Percentiles rank a stretch among this genome's conserved stretches.
phyloP scores from a whole-genome alignment of 2,888 invertebrate species.

The Idaea aversata region DNA sequence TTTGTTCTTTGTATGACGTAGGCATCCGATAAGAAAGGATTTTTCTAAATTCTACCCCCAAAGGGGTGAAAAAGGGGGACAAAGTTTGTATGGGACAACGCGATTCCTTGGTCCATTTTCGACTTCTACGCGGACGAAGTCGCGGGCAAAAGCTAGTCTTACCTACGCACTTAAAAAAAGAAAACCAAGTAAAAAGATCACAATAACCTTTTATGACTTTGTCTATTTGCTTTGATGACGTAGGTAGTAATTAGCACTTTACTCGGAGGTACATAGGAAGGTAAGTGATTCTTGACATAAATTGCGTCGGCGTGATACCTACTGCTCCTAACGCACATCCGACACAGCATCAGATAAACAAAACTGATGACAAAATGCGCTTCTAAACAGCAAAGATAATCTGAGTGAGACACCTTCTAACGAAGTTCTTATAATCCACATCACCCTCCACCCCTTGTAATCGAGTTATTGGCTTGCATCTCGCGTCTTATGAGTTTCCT shows the following conservation, averaged over 20 bases:
- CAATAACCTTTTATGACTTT: not conserved
- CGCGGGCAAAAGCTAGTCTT: too few species aligned
- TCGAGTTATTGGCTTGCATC: slow-evolving; percentile 74
- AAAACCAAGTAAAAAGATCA: too few species aligned
- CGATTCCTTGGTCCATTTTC: too few species aligned
- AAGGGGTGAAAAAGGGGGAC: too few species aligned
- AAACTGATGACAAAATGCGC: slow-evolving; percentile 60
- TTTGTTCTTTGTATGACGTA: too few species aligned
- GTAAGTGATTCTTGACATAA: not conserved
- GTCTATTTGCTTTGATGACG: not conserved
- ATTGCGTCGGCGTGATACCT: not conserved
- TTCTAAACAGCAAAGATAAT: slow-evolving; percentile 70
- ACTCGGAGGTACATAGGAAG: not conserved
- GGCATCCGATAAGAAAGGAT: too few species aligned
- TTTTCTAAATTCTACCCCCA: too few species aligned
- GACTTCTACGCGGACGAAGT: too few species aligned
- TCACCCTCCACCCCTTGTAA: slow-evolving; percentile 51
- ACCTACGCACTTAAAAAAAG: too few species aligned
- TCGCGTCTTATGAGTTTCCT: slow-evolving; percentile 60
- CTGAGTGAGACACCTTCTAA: slow-evolving; percentile 75
- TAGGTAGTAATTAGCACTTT: not conserved
- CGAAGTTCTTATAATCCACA: slow-evolving; percentile 76
- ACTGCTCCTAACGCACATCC: slow-evolving; percentile 27
- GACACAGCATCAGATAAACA: slow-evolving; percentile 44
- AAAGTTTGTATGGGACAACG: too few species aligned